Conservation (phyloP, 1,140 invertebrate genomes). For the Heterodera carotae region DNA sequence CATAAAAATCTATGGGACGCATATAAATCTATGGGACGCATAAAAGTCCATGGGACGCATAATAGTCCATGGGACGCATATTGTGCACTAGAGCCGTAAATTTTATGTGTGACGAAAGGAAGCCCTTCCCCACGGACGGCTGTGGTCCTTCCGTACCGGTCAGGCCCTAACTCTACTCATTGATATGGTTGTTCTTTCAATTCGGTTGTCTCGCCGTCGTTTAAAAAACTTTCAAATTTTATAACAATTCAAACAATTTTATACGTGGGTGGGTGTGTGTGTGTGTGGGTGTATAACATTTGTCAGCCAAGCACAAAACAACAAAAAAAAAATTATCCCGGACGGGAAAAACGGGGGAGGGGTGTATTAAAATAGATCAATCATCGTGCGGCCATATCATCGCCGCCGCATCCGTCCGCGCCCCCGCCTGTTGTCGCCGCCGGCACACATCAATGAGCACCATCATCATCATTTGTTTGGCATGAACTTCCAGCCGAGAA, state of each 20-base stretch:
- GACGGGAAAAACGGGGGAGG: neutral
- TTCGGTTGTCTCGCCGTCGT: too few species aligned
- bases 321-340: neutral
- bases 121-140: too few species aligned
- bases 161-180: too few species aligned
- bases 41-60: too few species aligned
- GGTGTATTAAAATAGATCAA: neutral
- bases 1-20: too few species aligned
- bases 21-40: too few species aligned
- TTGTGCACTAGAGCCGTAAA: too few species aligned
- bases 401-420: neutral
- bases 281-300: neutral
- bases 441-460: neutral
- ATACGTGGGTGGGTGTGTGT: neutral
- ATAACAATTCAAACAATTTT: neutral
- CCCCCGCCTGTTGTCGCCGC: neutral
- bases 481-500: conserved; percentile 63
- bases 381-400: neutral
- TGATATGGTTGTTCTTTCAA: too few species aligned
- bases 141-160: too few species aligned
- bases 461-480: conserved; percentile 46
- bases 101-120: too few species aligned
- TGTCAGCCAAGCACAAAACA: neutral
- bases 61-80: too few species aligned
- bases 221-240: too few species aligned